A percentile compares a stretch with the other conserved stretches of the same genome.
These are phyloP conservation scores for Cremastinae sp. DNA, from an alignment of 2,888 invertebrate genomes.

Conservation along the genomic window DNA sequence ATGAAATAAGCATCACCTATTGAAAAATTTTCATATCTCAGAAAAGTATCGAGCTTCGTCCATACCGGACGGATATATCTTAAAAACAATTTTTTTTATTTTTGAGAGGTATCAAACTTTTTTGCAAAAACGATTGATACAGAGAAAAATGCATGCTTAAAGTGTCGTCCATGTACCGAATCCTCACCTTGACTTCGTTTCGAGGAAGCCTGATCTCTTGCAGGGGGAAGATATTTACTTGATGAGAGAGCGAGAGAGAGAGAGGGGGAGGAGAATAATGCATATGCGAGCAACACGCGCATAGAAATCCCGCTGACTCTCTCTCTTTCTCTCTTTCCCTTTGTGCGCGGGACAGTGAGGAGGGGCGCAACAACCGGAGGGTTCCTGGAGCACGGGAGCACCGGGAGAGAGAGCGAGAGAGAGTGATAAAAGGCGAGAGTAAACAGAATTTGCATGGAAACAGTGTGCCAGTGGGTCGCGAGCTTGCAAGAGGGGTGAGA, in stretches of 20 bases:
- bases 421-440: constrained; percentile 70
- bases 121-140: too few species aligned
- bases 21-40: too few species aligned
- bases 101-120: too few species aligned
- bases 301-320: not conserved
- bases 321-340: not conserved
- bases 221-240: not conserved
- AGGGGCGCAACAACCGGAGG: constrained; percentile 53
- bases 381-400: constrained; percentile 38
- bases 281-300: not conserved
- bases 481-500: constrained; percentile 51
- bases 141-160: too few species aligned
- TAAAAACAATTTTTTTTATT: too few species aligned
- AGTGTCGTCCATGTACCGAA: too few species aligned
- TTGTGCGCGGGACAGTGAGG: constrained; percentile 1
- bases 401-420: constrained; percentile 59
- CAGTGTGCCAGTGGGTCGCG: constrained; percentile 79
- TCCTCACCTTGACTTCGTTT: too few species aligned
- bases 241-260: not conserved
- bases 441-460: constrained; percentile 80
- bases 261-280: not conserved
- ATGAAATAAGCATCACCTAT: too few species aligned
- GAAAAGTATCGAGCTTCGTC: too few species aligned
- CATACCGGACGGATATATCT: too few species aligned
- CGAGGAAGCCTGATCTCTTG: not conserved